Base-by-base conservation (phyloP, 1,140 invertebrate genomes). In the Drosophila paulistorum region DNA sequence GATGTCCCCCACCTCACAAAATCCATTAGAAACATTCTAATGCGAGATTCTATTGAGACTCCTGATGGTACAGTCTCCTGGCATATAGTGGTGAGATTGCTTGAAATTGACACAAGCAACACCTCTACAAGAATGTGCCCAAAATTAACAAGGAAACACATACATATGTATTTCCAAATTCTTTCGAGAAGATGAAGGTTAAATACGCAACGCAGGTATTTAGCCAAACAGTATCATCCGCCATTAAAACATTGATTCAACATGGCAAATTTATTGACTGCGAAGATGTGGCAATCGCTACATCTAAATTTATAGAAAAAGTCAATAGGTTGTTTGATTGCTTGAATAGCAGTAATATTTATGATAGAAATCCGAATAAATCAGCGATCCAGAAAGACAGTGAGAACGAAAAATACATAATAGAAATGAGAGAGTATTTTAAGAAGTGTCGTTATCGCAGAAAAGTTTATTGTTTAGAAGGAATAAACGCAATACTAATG, bases 161-260 rank as follows among this genome's bases (percentile, higher is more conserved):
- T 61, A n/a, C n/a, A n/a, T n/a, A n/a, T n/a, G n/a, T n/a, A 7
- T 48, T 45, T 11, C 66, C 57, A 1, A 61, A 68, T 54, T 60
- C 41, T 5, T 68, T 68, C 33, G 66, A 68, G 23, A 68, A 61
- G 60, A 62, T 62, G 42, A 68, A 62, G 33, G 45, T 68, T 54
- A 68, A 68, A 62, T 68, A 62, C 42, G 59, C 58, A 33, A 68
- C 57, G 17, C 57, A 68, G 45, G 23, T 67, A 42, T 67, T 67
- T 35, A 51, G 67, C 41, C 67, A 62, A 9, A 62, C 67, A 11
- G 67, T 62, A n/a, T 11, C 67, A 10, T 14, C 67, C 39, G 67
- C 58, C 39, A 7, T 68, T 11, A 51, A 42, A 39, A 68, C 59
- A 0, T 23, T 68, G 10, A 68, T 68, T 13, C 10, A 62, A 62